Evolutionary conservation across 2,888 invertebrate genomes (phyloP).

Genomic region (Melolontha melolontha): DNA sequence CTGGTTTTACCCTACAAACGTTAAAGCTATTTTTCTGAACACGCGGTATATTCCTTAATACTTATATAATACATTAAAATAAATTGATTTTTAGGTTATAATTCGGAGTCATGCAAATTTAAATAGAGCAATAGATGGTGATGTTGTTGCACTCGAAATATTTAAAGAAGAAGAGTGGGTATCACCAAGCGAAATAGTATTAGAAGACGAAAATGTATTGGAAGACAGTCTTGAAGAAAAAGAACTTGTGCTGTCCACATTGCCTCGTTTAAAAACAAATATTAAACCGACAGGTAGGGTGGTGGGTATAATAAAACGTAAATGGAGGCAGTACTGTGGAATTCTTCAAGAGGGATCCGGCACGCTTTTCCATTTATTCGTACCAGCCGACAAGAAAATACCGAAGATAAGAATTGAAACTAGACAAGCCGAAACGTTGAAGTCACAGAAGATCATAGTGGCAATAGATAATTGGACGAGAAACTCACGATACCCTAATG

Average conservation of each 20-base stretch:
- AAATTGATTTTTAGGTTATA: constrained; percentile 71
- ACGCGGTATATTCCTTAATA: too few relatives aligned
- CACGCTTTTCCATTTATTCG: constrained; percentile 85
- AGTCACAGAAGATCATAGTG: constrained; percentile 90
- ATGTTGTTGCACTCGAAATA: constrained; percentile 91
- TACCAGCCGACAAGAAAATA: constrained; percentile 93
- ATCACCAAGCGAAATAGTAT: constrained; percentile 85
- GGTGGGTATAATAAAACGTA: constrained; percentile 95
- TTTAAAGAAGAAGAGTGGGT: constrained; percentile 92
- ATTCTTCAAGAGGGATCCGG: constrained; percentile 80
- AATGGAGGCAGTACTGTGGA: constrained; percentile 99
- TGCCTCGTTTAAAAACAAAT: constrained; percentile 51
- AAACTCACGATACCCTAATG: constrained; percentile 89
- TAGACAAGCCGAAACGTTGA: constrained; percentile 84
- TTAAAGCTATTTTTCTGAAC: too few relatives aligned
- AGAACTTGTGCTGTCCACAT: constrained; percentile 57
- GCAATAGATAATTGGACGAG: constrained; percentile 97
- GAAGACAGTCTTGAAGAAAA: constrained; percentile 74
- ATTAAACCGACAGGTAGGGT: constrained; percentile 78
- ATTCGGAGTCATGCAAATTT: constrained; percentile 88
- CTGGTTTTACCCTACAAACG: too few relatives aligned
- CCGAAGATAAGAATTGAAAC: constrained; percentile 97
- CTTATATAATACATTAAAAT: too few relatives aligned
- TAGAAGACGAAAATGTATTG: constrained; percentile 78
- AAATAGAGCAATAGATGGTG: constrained; percentile 95